phyloP scores from a whole-genome alignment of 2,888 invertebrate genomes.

The Ichneumoninae sp. region DNA sequence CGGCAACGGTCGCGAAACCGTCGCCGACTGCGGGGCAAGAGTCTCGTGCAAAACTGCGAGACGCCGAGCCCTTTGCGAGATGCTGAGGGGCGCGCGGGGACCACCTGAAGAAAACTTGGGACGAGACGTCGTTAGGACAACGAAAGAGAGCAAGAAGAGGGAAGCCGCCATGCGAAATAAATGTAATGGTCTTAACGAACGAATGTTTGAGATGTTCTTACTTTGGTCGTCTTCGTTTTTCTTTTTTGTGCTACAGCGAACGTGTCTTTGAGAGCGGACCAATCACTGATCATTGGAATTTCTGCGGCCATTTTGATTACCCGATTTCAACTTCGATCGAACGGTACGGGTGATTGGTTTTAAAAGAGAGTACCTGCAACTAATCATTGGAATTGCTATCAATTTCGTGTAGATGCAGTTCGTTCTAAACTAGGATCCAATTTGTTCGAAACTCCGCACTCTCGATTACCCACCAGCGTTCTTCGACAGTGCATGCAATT shows the following conservation, averaged over 20 bases:
- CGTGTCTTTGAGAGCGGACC: not conserved
- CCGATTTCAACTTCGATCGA: not conserved
- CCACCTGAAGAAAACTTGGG: constrained; percentile 22
- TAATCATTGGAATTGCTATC: not conserved
- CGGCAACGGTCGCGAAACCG: constrained; percentile 18
- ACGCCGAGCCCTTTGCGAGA: constrained; percentile 21
- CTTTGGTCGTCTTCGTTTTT: not conserved
- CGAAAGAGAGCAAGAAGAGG: constrained; percentile 2
- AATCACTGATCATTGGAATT: constrained; percentile 6
- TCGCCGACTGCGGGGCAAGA: constrained; percentile 12
- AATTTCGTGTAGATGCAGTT: not conserved
- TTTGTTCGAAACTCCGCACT: no score
- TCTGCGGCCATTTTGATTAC: not conserved
- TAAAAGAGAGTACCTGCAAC: not conserved
- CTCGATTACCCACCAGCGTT: no score
- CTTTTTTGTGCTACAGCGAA: not conserved
- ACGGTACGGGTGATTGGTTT: not conserved
- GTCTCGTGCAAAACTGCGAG: constrained; percentile 11
- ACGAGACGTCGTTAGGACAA: constrained; percentile 19
- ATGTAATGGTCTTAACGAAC: constrained; percentile 26
- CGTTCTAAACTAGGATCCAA: not conserved
- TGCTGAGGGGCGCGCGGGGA: constrained; percentile 14
- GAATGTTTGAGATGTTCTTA: constrained; percentile 8
- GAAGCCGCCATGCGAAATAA: constrained; percentile 13
- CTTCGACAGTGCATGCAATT: no score